Percentiles rank a stretch among this genome's conserved stretches.
phyloP scores from a whole-genome alignment of 2,888 invertebrate species.

The Pecten maximus region DNA sequence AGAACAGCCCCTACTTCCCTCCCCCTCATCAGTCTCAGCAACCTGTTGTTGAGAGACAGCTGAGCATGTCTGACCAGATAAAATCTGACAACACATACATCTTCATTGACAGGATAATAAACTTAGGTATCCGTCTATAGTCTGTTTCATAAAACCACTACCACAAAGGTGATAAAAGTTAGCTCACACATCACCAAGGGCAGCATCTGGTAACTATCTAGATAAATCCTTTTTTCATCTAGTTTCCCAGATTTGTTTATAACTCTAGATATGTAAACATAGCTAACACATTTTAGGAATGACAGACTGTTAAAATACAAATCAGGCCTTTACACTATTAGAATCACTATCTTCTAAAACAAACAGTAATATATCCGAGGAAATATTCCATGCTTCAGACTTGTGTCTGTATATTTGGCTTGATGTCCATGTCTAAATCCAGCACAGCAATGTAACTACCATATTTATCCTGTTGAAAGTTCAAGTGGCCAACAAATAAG shows the following conservation, averaged over 20 bases:
- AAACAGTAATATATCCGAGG: too few relatives aligned
- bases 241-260: background rate
- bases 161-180: background rate
- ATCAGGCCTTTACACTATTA: background rate
- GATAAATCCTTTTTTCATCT: background rate
- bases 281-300: background rate
- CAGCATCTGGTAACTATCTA: background rate
- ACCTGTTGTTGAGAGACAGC: background rate
- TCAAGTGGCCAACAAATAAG: too few relatives aligned
- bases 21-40: background rate
- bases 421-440: too few relatives aligned
- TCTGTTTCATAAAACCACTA: background rate
- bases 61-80: slow-evolving; percentile 11
- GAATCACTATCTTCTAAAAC: background rate
- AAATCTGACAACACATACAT: slow-evolving; percentile 17
- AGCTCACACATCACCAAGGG: background rate
- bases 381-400: too few relatives aligned
- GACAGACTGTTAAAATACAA: background rate
- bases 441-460: too few relatives aligned
- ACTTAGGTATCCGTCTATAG: slow-evolving; percentile 12
- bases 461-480: too few relatives aligned
- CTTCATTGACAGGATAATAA: slow-evolving; percentile 26
- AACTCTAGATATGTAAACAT: background rate
- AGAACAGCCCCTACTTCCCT: background rate
- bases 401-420: too few relatives aligned